Percentiles rank a stretch among this genome's conserved stretches.
Conservation (phyloP, 2,797 vertebrate genomes). For the Sebastes trivittatus region DNA sequence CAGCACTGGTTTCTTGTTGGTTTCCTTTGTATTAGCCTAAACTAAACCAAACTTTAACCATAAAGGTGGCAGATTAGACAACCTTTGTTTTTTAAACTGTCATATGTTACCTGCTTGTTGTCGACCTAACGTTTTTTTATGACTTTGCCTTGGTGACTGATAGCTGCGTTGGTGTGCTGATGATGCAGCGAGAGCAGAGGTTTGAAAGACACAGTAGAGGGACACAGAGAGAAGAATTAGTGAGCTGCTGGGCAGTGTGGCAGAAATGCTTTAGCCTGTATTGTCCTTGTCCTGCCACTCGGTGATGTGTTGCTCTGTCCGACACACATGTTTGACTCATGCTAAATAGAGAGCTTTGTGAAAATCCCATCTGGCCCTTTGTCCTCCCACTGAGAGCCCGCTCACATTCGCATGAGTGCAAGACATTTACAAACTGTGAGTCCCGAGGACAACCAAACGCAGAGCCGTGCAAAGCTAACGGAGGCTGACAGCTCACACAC, state of each 20-base stretch:
- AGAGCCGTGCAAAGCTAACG: conserved; percentile 17
- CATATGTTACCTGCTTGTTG: neutral
- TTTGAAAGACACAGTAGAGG: conserved; percentile 8
- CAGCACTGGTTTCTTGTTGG: neutral
- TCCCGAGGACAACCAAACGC: conserved; percentile 36
- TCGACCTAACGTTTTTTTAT: neutral
- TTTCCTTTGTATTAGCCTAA: neutral
- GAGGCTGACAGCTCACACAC: conserved; percentile 40
- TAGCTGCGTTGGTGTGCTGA: neutral
- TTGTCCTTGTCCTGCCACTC: conserved; percentile 50
- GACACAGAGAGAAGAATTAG: neutral
- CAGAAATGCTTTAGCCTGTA: conserved; percentile 33
- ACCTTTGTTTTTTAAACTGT: neutral
- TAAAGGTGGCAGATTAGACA: neutral
- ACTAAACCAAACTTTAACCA: neutral
- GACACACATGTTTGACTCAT: conserved; percentile 61
- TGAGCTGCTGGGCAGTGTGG: conserved; percentile 5
- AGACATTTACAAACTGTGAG: conserved; percentile 34
- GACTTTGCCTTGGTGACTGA: neutral
- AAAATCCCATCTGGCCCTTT: conserved; percentile 60
- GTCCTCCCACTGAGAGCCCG: conserved; percentile 47
- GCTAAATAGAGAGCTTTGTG: conserved; percentile 62
- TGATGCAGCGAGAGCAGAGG: neutral
- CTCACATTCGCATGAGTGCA: conserved; percentile 43
- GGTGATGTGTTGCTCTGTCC: conserved; percentile 29